Evolutionary conservation across 1,140 invertebrate genomes (phyloP).

Genomic region (Cherax destructor): DNA sequence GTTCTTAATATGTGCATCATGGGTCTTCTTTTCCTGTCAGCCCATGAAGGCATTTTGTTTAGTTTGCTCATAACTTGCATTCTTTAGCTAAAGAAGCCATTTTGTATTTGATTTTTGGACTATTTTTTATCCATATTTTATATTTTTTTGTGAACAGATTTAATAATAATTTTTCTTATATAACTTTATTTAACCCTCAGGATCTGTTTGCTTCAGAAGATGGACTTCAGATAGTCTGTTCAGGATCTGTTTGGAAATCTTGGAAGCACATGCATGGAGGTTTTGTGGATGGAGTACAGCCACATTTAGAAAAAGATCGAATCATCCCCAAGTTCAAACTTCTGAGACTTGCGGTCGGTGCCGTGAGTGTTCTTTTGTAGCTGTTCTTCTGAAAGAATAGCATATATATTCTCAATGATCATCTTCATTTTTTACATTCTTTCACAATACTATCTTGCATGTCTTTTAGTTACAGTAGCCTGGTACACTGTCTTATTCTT

Average conservation of each 20-base stretch:
- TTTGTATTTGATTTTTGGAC: too few species aligned
- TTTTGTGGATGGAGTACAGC: slow-evolving; percentile 53
- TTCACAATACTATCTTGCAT: not conserved
- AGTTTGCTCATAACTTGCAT: too few species aligned
- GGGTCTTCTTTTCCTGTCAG: too few species aligned
- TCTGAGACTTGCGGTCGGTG: slow-evolving; percentile 46
- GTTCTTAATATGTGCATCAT: too few species aligned
- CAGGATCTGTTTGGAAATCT: slow-evolving; percentile 61
- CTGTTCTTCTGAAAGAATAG: slow-evolving; percentile 33
- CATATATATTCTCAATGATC: slow-evolving; percentile 26
- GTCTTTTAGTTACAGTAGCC: not conserved
- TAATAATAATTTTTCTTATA: too few species aligned
- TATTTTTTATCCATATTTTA: too few species aligned
- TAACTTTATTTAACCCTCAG: not conserved
- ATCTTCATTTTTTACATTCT: not conserved
- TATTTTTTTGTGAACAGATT: too few species aligned
- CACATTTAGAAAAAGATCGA: slow-evolving; percentile 40
- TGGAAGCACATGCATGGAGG: slow-evolving; percentile 49
- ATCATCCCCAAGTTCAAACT: slow-evolving; percentile 52
- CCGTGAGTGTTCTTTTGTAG: slow-evolving; percentile 18
- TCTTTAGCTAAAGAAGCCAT: too few species aligned
- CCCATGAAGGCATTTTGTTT: too few species aligned
- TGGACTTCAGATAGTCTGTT: slow-evolving; percentile 59
- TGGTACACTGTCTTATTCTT: not conserved
- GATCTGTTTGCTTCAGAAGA: slow-evolving; percentile 31